Percentiles rank a stretch among this genome's conserved stretches.
Evolutionary conservation across 2,797 vertebrate genomes (phyloP).

Genomic region (Pelobates cultripes): DNA sequence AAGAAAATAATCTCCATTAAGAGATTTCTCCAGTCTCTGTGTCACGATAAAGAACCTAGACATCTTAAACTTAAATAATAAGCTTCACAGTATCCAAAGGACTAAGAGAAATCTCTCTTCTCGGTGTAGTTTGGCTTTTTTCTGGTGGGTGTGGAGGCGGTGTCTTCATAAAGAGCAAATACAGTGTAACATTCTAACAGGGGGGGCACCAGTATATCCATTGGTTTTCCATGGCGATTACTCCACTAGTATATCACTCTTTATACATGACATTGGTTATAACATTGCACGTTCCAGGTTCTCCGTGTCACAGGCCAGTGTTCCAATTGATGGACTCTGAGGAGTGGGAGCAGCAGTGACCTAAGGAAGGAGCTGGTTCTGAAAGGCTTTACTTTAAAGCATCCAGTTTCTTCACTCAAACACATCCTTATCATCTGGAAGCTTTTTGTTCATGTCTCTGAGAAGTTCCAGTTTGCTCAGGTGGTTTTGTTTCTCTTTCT

Average conservation of each 20-base stretch:
- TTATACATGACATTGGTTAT: neutral
- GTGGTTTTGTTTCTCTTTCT: too few species aligned
- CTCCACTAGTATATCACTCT: too few species aligned
- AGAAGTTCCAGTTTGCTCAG: neutral
- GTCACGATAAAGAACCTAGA: too few species aligned
- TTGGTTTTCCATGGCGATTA: too few species aligned
- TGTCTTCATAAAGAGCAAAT: too few species aligned
- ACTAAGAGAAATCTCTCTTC: neutral
- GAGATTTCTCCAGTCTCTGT: neutral
- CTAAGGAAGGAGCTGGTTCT: conserved; percentile 49
- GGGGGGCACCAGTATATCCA: too few species aligned
- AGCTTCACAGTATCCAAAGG: too few species aligned
- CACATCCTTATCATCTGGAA: conserved; percentile 90
- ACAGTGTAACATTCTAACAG: too few species aligned
- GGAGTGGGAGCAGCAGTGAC: conserved; percentile 63
- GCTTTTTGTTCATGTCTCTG: conserved; percentile 93
- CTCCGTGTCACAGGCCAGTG: conserved; percentile 24
- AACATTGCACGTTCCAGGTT: neutral
- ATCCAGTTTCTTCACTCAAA: conserved; percentile 85
- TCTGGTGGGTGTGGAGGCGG: too few species aligned
- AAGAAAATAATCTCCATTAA: neutral
- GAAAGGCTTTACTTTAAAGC: conserved; percentile 69
- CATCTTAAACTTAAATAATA: too few species aligned
- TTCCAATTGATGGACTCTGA: conserved; percentile 50
- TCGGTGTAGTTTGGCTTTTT: too few species aligned